Evolutionary conservation across 2,888 invertebrate genomes (phyloP).

Genomic region (Dascillus cervinus): DNA sequence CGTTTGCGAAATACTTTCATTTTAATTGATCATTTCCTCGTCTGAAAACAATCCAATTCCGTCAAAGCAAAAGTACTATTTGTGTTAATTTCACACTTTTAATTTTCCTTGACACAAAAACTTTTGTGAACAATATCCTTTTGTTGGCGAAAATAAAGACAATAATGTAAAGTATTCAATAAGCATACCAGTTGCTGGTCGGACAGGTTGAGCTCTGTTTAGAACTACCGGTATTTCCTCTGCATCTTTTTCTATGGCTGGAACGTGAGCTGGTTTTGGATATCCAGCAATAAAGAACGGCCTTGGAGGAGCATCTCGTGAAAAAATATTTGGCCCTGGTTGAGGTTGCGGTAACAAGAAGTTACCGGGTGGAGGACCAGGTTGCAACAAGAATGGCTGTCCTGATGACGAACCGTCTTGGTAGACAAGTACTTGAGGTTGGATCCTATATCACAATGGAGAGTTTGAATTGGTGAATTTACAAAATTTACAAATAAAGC

Average conservation of each 20-base stretch:
- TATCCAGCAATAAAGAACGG: slow-evolving; percentile 31
- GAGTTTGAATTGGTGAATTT: too few relatives aligned
- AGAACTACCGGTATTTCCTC: slow-evolving; percentile 38
- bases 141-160: too few relatives aligned
- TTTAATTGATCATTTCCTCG: too few relatives aligned
- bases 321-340: slow-evolving; percentile 24
- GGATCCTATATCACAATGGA: slow-evolving; percentile 25
- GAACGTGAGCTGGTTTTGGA: slow-evolving; percentile 32
- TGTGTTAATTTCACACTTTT: too few relatives aligned
- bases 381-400: slow-evolving; percentile 34
- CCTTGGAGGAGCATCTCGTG: slow-evolving; percentile 17
- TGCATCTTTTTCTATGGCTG: slow-evolving; percentile 38
- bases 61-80: too few relatives aligned
- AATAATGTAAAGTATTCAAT: too few relatives aligned
- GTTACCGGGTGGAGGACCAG: slow-evolving; percentile 30
- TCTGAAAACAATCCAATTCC: too few relatives aligned
- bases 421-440: slow-evolving; percentile 34
- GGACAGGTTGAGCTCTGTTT: slow-evolving; percentile 27
- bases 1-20: too few relatives aligned
- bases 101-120: too few relatives aligned
- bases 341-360: slow-evolving; percentile 30
- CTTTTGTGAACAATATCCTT: too few relatives aligned
- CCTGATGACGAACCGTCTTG: slow-evolving; percentile 27
- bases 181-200: slow-evolving; percentile 3
- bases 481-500: too few relatives aligned